Evolutionary conservation across 2,888 invertebrate genomes (phyloP), one percentile per base, ranked within the genome.

Genomic region (Allophyes oxyacanthae): DNA sequence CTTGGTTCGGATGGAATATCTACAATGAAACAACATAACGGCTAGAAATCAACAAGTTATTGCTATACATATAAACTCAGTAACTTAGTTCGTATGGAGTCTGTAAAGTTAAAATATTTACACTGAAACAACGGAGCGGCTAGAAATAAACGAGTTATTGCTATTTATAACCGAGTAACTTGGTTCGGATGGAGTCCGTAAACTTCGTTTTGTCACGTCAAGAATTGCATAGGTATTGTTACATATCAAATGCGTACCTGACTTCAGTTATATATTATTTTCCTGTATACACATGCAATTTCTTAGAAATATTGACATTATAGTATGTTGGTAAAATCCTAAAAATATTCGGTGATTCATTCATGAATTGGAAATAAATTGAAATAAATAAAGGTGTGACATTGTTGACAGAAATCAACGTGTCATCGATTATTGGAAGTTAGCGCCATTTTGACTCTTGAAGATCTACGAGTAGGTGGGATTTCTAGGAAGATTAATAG

Each of bases 331-430:
- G 37, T 55, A 53, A 44, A 45, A 56, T 69, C 56, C 61, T 44
- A 45, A 69, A 61, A 56, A 72, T 72, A 58, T 15, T 20, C 6
- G 28, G 0, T 69, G 65, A 69, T 15, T 58, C 69, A 69, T 4
- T 41, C 26, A 8, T n/a, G n/a, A n/a, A n/a, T n/a, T n/a, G n/a
- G n/a, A n/a, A n/a, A n/a, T n/a, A n/a, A n/a, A n/a, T n/a, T n/a
- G 6, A 9, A 15, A 30, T 30, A 51, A 54, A 58, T 42, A 50
- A 10, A 54, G 30, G 11, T 52, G 51, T 7, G 34, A 52, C 13
- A 8, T 28, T 20, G 20, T 1, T 46, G 57, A 48, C 36, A 37
- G 49, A 58, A 30, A 44, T 40, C 2, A 11, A 1, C 5, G 11
- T 32, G 56, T 33, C 48, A 52, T 30, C 7, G 6, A 20, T 46